These are phyloP conservation scores for Ellobium chinense DNA, from an alignment of 2,888 invertebrate species.

Conservation along the genomic window DNA sequence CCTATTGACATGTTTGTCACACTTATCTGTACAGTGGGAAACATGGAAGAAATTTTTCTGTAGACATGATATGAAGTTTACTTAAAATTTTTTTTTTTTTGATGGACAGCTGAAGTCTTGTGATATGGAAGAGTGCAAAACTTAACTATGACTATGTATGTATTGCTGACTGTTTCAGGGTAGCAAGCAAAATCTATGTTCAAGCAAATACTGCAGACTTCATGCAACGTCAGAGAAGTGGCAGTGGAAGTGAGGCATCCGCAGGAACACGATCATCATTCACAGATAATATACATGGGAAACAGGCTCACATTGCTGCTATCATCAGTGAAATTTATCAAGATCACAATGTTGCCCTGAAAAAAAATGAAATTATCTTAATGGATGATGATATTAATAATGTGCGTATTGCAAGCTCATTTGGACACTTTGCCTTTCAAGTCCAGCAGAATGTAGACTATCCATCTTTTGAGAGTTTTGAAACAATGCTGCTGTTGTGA, in stretches of 20 bases:
- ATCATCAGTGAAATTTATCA: conserved; percentile 40
- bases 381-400: conserved; percentile 53
- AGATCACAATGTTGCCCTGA: conserved; percentile 38
- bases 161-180: conserved; percentile 57
- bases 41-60: no score
- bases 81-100: no score
- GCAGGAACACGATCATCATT: neutral
- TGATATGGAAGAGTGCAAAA: no score
- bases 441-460: conserved; percentile 45
- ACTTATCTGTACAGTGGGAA: no score
- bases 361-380: conserved; percentile 47
- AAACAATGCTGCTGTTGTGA: conserved; percentile 47
- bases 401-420: conserved; percentile 33
- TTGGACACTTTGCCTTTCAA: conserved; percentile 43
- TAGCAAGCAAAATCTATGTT: conserved; percentile 65
- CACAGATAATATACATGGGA: conserved; percentile 28
- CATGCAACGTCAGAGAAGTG: conserved; percentile 58
- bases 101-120: no score
- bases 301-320: conserved; percentile 44
- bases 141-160: no score
- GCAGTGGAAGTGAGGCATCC: neutral
- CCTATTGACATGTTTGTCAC: no score
- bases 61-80: no score
- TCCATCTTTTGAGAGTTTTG: conserved; percentile 40
- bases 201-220: conserved; percentile 71